Evolutionary conservation across 2,113 vertebrate genomes (phyloP), one percentile per base, ranked within the genome.

Genomic region (Phyllostomus hastatus): DNA sequence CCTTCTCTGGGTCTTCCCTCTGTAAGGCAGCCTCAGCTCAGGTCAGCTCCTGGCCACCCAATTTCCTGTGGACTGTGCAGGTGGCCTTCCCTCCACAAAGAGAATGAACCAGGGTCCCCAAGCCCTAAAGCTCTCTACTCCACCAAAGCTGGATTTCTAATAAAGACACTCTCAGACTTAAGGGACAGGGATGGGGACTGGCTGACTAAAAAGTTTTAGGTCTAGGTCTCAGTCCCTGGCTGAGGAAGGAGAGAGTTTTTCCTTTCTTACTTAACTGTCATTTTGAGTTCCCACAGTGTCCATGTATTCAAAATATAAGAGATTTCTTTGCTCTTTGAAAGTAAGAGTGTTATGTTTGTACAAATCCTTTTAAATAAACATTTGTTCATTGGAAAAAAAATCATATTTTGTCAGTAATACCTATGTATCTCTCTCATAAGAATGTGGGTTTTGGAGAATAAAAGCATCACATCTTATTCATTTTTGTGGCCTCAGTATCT

Each of bases 341-440:
- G 10, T 93, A 90, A 91, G 86, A 85, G 64, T 94, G 73, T 94
- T 93, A 93, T 72, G 52, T 95, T 81, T 96, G 43, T 95, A 95
- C 41, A 95, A 95, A 97, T 88, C 38, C 84, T 97, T 97, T 97
- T 95, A 95, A 97, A 97, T 98, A 98, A 98, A 98, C 70, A 85
- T 95, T 88, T 70, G 22, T 97, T 95, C 43, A 92, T 95, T 97
- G 94, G 46, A 93, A 28, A 61, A 61, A 26, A 61, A 61, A 28
- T 52, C 16, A 22, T 1, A 80, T 81, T 81, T 90, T 59, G 33
- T 73, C 41, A 88, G 33, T 50, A 80, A 43, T 22, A 91, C 0
- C 20, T 72, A 38, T 48, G 10, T n/a, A 76, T 80, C 6, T 94
- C 50, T 66, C 11, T 54, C 52, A 88, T 15, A 86, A 7, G 2